Evolutionary conservation across 30 jellyfish, hydroid and myxozoan species (phyloP), one percentile per base, ranked within the genome.

Genomic region (Mastigias papua): DNA sequence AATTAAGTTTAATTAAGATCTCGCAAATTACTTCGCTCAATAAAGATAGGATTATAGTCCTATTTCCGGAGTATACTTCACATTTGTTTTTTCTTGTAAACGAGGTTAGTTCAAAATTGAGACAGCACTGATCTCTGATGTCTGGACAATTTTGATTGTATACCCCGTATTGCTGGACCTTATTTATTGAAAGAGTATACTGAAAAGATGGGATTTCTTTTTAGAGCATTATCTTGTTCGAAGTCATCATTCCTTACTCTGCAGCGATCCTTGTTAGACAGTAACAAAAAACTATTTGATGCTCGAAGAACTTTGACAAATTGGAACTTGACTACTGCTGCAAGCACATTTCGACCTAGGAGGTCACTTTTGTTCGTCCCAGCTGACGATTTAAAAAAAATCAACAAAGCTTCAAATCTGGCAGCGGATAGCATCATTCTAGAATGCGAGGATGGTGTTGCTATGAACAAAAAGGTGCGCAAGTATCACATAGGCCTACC

Each of bases 371-470:
- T 95, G 33, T 95, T 90, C 65, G 99, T 95, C 0, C 99, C 99
- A 23, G 99, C 98, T 1, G 92, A 90, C 82, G 97, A 91, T 49
- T 54, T 7, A 54, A 87, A 86, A 73, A 95, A 95, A 66, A 76
- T 95, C 58, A 67, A 71, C 17, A 95, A 95, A 70, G 97, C 98
- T 1, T 22, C 95, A 22, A 54, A 66, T 22, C 73, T 90, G 48
- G 69, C 68, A 15, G 98, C 98, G 29, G 98, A 94, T 48, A 72
- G 96, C 84, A 90, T 94, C 32, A 86, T 84, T 3, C 78, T 89
- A n/a, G 98, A 94, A 61, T 94, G 97, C 65, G 98, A 94, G 63
- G 98, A 94, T 84, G 98, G 97, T 8, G 98, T 94, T 30, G 98
- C 98, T 3, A 73, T 89, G 78, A 82, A 37, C 50, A 66, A 78